A percentile compares a stretch with the other conserved stretches of the same genome.
These are phyloP conservation scores for Nannospalax galili DNA, from an alignment of 2,113 vertebrate genomes.

Conservation along the genomic window DNA sequence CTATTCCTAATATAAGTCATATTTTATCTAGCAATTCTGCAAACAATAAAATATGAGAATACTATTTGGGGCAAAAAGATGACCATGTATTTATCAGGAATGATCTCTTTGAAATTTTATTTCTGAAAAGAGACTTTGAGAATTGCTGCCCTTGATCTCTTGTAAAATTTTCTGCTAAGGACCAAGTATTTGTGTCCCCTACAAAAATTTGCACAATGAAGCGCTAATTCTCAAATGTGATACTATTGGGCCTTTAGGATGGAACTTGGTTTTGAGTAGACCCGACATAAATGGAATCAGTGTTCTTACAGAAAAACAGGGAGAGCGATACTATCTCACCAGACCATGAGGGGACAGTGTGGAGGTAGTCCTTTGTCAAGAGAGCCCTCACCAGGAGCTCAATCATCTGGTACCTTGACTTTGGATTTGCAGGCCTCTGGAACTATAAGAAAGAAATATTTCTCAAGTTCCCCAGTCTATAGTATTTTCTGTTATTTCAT, in stretches of 20 bases:
- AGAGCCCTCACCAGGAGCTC: neutral
- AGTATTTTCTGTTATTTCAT: neutral
- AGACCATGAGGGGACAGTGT: neutral
- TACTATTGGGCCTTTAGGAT: neutral
- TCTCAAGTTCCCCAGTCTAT: neutral
- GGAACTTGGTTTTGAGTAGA: neutral
- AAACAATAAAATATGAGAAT: slow-evolving; percentile 32
- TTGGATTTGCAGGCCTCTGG: neutral
- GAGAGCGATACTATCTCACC: neutral
- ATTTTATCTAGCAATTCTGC: slow-evolving; percentile 1
- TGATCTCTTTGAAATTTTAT: neutral
- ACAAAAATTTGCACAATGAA: neutral
- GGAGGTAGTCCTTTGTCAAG: neutral
- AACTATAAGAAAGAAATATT: neutral
- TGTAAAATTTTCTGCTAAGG: neutral
- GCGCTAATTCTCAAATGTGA: neutral
- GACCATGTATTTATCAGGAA: slow-evolving; percentile 8
- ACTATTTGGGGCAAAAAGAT: neutral
- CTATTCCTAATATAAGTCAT: neutral
- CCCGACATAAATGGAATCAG: neutral
- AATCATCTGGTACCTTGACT: neutral
- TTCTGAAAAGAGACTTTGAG: neutral
- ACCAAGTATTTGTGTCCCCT: neutral
- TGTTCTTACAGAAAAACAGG: neutral
- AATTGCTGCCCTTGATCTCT: neutral